phyloP scores from a whole-genome alignment of 2,888 invertebrate genomes.

The Belgica antarctica region DNA sequence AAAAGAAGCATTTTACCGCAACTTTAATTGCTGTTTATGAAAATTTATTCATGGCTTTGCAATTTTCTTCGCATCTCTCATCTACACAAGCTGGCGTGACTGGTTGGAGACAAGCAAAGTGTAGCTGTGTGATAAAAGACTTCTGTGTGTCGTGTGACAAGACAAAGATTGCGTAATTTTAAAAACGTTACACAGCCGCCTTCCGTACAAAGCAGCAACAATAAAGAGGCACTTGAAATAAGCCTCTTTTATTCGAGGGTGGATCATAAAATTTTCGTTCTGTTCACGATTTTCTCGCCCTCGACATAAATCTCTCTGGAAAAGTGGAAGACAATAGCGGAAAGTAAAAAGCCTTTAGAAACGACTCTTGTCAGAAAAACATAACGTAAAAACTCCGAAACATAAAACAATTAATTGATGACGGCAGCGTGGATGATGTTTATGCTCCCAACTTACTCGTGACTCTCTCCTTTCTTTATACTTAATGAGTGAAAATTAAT shows the following conservation, averaged over 20 bases:
- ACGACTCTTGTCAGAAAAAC: slow-evolving; percentile 17
- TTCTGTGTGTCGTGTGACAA: background rate
- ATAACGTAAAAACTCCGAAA: background rate
- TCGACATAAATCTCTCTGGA: slow-evolving; percentile 20
- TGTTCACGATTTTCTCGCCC: background rate
- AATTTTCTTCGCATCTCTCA: background rate
- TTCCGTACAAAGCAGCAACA: background rate
- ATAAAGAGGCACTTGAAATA: slow-evolving; percentile 11
- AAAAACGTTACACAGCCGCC: background rate
- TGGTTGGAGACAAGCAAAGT: background rate
- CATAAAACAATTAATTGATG: slow-evolving; percentile 38
- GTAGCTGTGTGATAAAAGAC: slow-evolving; percentile 9
- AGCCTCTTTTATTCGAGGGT: slow-evolving; percentile 8
- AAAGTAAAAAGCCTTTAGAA: background rate
- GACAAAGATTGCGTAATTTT: slow-evolving; percentile 24
- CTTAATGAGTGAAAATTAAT: slow-evolving; percentile 17
- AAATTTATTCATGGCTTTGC: slow-evolving; percentile 20
- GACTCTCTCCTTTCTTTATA: background rate
- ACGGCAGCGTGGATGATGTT: slow-evolving; percentile 24
- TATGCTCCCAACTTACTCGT: slow-evolving; percentile 24
- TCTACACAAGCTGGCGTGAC: background rate
- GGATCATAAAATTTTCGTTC: slow-evolving; percentile 2
- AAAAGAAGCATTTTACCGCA: slow-evolving; percentile 14
- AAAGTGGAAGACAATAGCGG: too few species aligned
- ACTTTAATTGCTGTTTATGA: slow-evolving; percentile 15